Evolutionary conservation across 2,797 vertebrate species (phyloP).

Genomic region (Thaleichthys pacificus): DNA sequence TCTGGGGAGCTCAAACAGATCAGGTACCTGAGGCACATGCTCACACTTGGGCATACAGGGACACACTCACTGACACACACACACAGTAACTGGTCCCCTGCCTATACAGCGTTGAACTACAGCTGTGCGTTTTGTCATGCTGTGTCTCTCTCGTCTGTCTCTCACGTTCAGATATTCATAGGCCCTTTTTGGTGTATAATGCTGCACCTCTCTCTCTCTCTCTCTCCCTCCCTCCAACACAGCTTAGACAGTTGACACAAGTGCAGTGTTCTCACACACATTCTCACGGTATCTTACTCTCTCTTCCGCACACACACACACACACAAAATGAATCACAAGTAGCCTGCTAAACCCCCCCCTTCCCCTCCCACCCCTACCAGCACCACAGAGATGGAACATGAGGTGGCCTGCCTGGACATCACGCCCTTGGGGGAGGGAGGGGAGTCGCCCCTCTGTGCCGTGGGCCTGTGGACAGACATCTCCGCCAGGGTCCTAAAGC

Average conservation of each 20-base stretch:
- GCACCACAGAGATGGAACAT: constrained; percentile 96
- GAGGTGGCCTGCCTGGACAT: constrained; percentile 98
- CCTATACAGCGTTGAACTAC: too few relatives aligned
- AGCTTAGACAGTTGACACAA: too few relatives aligned
- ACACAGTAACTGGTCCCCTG: too few relatives aligned
- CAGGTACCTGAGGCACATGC: constrained; percentile 71
- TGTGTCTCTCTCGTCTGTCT: neutral
- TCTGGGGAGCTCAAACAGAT: constrained; percentile 94
- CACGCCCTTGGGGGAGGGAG: constrained; percentile 89
- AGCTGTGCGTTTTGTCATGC: too few relatives aligned
- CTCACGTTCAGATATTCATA: too few relatives aligned
- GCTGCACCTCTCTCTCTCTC: neutral
- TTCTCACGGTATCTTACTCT: neutral
- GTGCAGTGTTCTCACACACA: too few relatives aligned
- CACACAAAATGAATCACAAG: neutral
- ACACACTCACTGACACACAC: neutral
- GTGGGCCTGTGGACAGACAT: constrained; percentile 99
- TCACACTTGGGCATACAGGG: too few relatives aligned
- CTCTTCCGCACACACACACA: neutral
- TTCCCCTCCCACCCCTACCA: constrained; percentile 46
- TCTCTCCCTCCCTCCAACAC: too few relatives aligned
- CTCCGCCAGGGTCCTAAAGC: constrained; percentile 91
- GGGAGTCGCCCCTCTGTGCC: constrained; percentile 91
- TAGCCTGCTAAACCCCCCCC: neutral
- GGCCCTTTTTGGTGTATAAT: neutral